Base-by-base conservation (phyloP, 2,113 vertebrate species). In the Phaethon lepturus region DNA sequence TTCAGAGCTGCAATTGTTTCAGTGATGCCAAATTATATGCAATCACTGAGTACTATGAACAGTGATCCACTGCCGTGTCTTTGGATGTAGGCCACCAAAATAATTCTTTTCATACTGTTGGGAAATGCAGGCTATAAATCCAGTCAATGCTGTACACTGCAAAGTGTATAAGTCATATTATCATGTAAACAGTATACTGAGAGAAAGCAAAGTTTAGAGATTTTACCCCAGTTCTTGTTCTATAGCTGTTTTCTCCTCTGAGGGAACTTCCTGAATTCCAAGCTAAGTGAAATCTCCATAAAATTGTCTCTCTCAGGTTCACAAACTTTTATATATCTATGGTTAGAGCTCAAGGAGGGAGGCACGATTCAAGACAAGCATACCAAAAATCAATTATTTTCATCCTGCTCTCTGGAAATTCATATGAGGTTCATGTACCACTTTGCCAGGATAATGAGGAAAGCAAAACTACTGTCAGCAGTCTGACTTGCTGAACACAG, bases 21-120 rank as follows among this genome's bases (percentile, higher is more conserved):
- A 93, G 72, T 86, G 82, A 77, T 83, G 94, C 92, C 96, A 97
- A 97, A 95, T 96, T 95, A 97, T 93, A 92, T 95, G 90, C 95
- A 97, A 84, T 97, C 92, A 92, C 88, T 90, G 82, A 77, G 82
- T 94, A 97, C 88, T 90, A 80, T 67, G 95, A 96, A 92, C 87
- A 83, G 90, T 86, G 94, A 93, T 88, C 92, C 72, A 92, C 88
- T 95, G 72, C 90, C 94, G 75, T 63, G 90, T 73, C 42, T 95
- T 93, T 93, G 88, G 95, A 94, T 71, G 55, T 83, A 86, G 88
- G 64, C 90, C 88, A 95, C 82, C 31, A 63, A 92, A 86, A 90
- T 90, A 0, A 63, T 88, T 90, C 68, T 86, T 87, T 66, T 86
- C 47, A 35, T 90, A 88, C 42, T 88, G 59, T 29, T 74, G 69